phyloP scores from a whole-genome alignment of 2,113 vertebrate species.

The Tonatia bakeri region DNA sequence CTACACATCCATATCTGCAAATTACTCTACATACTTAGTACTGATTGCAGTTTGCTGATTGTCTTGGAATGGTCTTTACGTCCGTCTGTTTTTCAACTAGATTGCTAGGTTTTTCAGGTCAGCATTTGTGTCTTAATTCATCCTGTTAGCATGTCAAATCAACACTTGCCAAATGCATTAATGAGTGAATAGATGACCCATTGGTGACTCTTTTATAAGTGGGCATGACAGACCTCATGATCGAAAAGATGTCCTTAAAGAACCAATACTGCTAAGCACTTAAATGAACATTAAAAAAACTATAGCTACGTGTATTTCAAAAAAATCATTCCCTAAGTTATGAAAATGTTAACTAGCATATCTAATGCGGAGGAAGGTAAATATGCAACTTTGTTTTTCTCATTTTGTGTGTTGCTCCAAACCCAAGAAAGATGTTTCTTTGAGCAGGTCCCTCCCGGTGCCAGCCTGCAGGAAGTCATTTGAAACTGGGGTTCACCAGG shows the following conservation, averaged over 20 bases:
- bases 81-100: not conserved
- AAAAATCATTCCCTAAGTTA: not conserved
- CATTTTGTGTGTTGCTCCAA: not conserved
- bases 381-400: not conserved
- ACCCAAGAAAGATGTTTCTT: not conserved
- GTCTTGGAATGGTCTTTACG: not conserved
- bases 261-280: not conserved
- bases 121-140: not conserved
- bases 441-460: slow-evolving; percentile 57
- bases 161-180: not conserved
- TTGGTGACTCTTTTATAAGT: not conserved
- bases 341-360: not conserved
- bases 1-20: not conserved
- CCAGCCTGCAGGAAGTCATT: slow-evolving; percentile 48
- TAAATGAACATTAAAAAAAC: not conserved
- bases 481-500: slow-evolving; percentile 28
- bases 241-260: not conserved
- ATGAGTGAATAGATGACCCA: not conserved
- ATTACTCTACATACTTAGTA: not conserved
- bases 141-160: not conserved
- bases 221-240: not conserved
- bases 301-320: not conserved
- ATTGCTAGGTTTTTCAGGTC: not conserved
- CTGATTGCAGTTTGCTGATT: not conserved
- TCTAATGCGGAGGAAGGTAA: not conserved